These are phyloP conservation scores for Sussaba pulchella DNA, from an alignment of 2,888 invertebrate species.

Conservation along the genomic window DNA sequence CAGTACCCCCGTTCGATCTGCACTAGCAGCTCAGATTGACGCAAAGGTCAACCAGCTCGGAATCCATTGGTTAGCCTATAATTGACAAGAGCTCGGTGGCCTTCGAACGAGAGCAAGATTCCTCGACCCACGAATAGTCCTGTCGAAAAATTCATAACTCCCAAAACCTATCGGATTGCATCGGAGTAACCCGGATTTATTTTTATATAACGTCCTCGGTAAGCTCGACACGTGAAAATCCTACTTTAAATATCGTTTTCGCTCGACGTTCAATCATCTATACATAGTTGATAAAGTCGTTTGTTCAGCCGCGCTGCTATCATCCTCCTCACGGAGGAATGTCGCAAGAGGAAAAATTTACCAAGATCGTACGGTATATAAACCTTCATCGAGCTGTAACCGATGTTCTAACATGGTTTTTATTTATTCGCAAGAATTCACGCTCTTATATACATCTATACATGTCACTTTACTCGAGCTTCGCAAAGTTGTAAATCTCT, in stretches of 20 bases:
- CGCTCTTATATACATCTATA: conserved; percentile 17
- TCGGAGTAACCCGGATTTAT: background rate
- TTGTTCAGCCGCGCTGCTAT: background rate
- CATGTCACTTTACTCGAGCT: conserved; percentile 14
- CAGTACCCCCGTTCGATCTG: conserved; percentile 13
- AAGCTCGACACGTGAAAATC: background rate
- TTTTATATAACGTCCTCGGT: conserved; percentile 8
- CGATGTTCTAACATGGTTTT: background rate
- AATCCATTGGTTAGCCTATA: conserved; percentile 35
- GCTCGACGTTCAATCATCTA: conserved; percentile 24
- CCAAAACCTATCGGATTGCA: background rate
- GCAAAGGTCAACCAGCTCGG: conserved; percentile 42
- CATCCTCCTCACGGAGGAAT: background rate
- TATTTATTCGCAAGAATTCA: conserved; percentile 35
- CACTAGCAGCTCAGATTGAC: background rate
- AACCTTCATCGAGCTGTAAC: background rate
- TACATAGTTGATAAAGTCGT: conserved; percentile 33
- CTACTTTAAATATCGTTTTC: conserved; percentile 5
- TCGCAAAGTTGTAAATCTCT: conserved; percentile 46
- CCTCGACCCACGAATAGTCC: conserved; percentile 44
- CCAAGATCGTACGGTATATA: background rate
- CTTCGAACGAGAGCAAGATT: conserved; percentile 28
- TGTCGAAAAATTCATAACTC: conserved; percentile 24
- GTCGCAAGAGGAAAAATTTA: background rate
- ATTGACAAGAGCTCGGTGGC: conserved; percentile 29